Percentiles rank a stretch among this genome's conserved stretches.
Conservation (phyloP, 1,140 invertebrate genomes). For the Mya arenaria region DNA sequence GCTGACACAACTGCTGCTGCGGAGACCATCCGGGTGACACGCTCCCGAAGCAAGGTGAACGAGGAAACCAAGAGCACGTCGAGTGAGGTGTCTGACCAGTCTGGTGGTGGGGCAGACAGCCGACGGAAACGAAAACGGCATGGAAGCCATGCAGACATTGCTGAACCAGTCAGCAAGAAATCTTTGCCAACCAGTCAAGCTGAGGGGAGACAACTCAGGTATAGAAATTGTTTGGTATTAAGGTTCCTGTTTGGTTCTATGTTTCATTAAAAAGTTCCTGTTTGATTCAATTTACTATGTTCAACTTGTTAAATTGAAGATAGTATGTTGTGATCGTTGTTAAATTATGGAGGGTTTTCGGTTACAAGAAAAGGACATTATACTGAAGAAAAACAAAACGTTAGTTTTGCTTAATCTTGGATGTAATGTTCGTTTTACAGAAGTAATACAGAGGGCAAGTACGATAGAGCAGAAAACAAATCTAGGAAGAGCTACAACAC, state of each 20-base stretch:
- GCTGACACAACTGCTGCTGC: conserved; percentile 11
- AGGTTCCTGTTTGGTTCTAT: not conserved
- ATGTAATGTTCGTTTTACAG: too few relatives aligned
- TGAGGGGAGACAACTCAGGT: conserved; percentile 49
- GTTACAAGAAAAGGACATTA: too few relatives aligned
- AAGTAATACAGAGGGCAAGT: too few relatives aligned
- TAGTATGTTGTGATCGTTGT: too few relatives aligned
- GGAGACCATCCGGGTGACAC: not conserved
- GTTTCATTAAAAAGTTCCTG: not conserved
- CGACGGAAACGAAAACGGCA: conserved; percentile 32
- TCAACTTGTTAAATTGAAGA: too few relatives aligned
- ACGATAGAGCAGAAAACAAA: conserved; percentile 8
- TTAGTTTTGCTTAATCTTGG: too few relatives aligned
- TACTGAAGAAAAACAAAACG: too few relatives aligned
- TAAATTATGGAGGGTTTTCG: too few relatives aligned
- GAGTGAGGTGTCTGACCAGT: conserved; percentile 24
- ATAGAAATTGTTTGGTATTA: not conserved
- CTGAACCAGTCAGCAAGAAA: not conserved
- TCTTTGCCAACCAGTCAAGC: not conserved
- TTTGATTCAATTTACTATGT: not conserved
- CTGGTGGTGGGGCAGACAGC: not conserved
- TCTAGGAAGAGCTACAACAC: conserved; percentile 42
- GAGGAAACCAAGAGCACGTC: conserved; percentile 24
- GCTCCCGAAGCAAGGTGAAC: conserved; percentile 28
- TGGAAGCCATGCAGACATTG: conserved; percentile 13